phyloP scores from a whole-genome alignment of 2,113 vertebrate species.

The Anarrhichthys ocellatus region DNA sequence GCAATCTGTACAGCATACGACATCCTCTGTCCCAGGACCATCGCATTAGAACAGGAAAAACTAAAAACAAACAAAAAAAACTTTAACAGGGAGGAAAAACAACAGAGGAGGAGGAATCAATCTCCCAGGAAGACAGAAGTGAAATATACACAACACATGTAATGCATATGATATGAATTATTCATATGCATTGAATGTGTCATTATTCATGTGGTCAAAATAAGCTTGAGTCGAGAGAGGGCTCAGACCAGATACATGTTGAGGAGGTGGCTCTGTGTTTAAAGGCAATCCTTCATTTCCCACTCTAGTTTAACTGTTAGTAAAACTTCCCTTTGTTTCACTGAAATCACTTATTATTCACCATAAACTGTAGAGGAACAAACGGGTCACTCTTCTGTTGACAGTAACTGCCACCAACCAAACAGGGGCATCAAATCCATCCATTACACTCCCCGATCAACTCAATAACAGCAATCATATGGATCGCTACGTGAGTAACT shows the following conservation, averaged over 20 bases:
- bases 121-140: not conserved
- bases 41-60: too few species aligned
- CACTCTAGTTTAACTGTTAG: not conserved
- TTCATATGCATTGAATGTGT: not conserved
- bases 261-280: not conserved
- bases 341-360: not conserved
- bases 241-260: not conserved
- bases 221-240: slow-evolving; percentile 1
- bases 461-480: not conserved
- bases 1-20: not conserved
- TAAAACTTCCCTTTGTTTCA: not conserved
- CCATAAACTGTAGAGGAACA: not conserved
- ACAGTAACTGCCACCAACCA: not conserved
- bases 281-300: not conserved
- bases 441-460: not conserved
- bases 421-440: slow-evolving; percentile 5
- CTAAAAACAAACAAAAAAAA: too few species aligned
- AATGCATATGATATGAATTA: not conserved
- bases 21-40: too few species aligned
- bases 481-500: not conserved
- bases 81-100: too few species aligned
- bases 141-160: not conserved
- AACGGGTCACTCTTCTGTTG: not conserved
- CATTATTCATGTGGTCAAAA: not conserved
- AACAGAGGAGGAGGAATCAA: too few species aligned